Evolutionary conservation across 1,140 invertebrate genomes (phyloP).

Genomic region (Temnothorax curvispinosus): DNA sequence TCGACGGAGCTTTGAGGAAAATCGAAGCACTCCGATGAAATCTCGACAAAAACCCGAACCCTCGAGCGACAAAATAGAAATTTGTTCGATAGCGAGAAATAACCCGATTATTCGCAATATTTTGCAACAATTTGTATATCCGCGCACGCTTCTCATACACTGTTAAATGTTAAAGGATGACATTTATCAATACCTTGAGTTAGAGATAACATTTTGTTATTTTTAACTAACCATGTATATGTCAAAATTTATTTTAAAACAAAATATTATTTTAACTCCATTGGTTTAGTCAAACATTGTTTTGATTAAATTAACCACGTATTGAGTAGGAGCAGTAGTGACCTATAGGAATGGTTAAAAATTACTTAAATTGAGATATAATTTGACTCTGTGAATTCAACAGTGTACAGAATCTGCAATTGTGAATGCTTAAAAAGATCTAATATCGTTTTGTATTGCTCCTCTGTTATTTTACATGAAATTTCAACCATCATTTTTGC

Average conservation of each 20-base stretch:
- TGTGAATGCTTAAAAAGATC: not conserved
- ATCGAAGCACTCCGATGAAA: not conserved
- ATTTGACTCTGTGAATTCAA: too few relatives aligned
- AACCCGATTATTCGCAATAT: not conserved
- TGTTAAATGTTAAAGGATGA: too few relatives aligned
- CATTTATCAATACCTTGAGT: too few relatives aligned
- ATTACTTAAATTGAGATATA: too few relatives aligned
- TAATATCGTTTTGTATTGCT: not conserved
- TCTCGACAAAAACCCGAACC: not conserved
- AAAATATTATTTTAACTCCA: too few relatives aligned
- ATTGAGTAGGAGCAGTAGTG: too few relatives aligned
- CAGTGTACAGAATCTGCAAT: not conserved
- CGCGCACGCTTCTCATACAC: not conserved
- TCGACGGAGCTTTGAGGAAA: not conserved
- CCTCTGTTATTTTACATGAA: not conserved
- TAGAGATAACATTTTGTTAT: too few relatives aligned
- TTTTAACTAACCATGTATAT: too few relatives aligned
- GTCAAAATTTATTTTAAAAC: too few relatives aligned
- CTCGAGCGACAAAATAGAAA: not conserved
- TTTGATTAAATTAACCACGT: too few relatives aligned
- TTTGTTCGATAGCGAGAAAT: not conserved
- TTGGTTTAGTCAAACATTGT: too few relatives aligned
- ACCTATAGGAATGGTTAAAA: too few relatives aligned
- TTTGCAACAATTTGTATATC: not conserved
- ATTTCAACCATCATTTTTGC: slow-evolving; percentile 18